These are phyloP conservation scores for Phaenicophaeus curvirostris DNA, from an alignment of 2,797 vertebrate species.

Conservation along the genomic window DNA sequence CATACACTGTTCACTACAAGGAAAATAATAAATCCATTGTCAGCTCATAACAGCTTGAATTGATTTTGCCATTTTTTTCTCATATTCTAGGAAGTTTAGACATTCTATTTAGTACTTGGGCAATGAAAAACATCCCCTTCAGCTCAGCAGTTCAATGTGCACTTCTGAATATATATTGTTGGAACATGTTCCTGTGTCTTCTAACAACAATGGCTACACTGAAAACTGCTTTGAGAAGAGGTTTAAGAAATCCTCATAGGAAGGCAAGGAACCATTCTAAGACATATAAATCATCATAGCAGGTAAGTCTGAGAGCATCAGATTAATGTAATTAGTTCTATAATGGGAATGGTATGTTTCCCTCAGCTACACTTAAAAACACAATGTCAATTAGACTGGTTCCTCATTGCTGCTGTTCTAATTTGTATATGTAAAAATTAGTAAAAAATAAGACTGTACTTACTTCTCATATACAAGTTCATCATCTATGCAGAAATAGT, in stretches of 20 bases:
- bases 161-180: neutral
- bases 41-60: neutral
- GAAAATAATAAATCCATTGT: constrained; percentile 14
- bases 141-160: neutral
- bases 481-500: constrained; percentile 96
- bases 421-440: neutral
- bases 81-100: neutral
- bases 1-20: neutral
- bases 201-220: neutral
- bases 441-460: constrained; percentile 64
- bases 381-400: neutral
- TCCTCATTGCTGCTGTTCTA: neutral
- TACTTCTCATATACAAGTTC: constrained; percentile 98
- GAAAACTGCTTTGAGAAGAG: neutral
- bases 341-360: neutral
- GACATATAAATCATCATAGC: neutral
- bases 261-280: constrained; percentile 1
- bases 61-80: neutral
- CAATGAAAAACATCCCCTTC: neutral
- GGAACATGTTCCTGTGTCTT: neutral
- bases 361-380: neutral
- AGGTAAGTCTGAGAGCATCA: neutral
- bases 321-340: neutral
- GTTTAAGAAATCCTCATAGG: neutral
- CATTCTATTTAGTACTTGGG: neutral